Evolutionary conservation across 1,140 invertebrate species (phyloP).

Genomic region (Phymastichus coffea): DNA sequence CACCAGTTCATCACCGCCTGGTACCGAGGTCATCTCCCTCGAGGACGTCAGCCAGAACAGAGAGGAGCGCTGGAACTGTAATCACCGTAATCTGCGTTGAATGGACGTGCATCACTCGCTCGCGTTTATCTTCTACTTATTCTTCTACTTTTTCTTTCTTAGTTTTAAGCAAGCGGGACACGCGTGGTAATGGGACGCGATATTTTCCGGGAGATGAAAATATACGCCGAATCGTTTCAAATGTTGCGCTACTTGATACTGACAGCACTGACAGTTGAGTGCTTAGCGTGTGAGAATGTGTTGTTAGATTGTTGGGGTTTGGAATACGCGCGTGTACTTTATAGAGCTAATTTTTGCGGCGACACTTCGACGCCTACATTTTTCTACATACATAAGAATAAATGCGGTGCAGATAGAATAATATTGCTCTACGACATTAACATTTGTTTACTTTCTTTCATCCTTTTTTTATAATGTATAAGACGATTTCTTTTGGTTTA

Average conservation of each 20-base stretch:
- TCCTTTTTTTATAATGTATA: neutral
- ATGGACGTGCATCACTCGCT: no score
- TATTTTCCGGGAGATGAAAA: no score
- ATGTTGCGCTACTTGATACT: no score
- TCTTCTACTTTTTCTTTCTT: no score
- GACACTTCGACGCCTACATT: neutral
- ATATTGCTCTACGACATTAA: no score
- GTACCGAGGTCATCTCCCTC: constrained; percentile 37
- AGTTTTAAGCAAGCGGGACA: no score
- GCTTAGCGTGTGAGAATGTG: neutral
- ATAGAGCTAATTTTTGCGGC: neutral
- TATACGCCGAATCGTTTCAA: no score
- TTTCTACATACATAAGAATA: neutral
- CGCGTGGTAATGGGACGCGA: no score
- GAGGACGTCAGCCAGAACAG: constrained; percentile 1
- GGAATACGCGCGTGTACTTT: neutral
- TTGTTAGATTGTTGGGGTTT: neutral
- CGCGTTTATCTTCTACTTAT: no score
- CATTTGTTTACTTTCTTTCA: neutral
- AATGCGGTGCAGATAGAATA: neutral
- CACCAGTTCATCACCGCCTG: constrained; percentile 47
- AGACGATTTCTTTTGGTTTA: neutral
- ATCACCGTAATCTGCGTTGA: constrained; percentile 10
- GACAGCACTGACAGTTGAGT: no score
- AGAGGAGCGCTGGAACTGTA: neutral